Conservation (phyloP, 2,888 invertebrate species). For the Villa cingulata region DNA sequence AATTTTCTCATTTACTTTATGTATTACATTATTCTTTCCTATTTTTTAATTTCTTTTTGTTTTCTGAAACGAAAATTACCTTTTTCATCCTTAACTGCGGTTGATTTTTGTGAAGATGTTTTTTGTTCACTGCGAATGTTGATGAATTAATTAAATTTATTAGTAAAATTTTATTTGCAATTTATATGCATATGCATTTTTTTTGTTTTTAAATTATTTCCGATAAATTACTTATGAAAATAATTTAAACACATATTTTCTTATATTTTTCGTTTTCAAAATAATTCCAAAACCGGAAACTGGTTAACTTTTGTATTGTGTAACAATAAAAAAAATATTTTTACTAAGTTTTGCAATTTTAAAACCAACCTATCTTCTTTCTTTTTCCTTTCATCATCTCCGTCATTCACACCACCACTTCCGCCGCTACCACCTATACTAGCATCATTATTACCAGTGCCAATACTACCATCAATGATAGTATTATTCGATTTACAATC, state of each 20-base stretch:
- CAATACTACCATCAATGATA: conserved; percentile 22
- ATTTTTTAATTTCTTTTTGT: neutral
- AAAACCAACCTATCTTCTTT: conserved; percentile 43
- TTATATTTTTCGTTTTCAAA: too few species aligned
- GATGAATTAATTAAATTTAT: conserved; percentile 17
- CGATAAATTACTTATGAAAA: too few species aligned
- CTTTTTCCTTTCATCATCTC: conserved; percentile 42
- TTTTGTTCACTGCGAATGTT: conserved; percentile 22
- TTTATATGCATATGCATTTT: too few species aligned
- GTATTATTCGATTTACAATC: conserved; percentile 11
- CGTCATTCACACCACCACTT: conserved; percentile 24
- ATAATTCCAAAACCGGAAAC: too few species aligned
- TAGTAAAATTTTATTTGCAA: too few species aligned
- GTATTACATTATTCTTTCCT: neutral
- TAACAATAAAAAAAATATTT: conserved; percentile 7
- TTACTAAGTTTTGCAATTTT: neutral
- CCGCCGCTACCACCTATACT: conserved; percentile 11
- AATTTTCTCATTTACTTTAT: conserved; percentile 3
- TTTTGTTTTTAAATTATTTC: too few species aligned
- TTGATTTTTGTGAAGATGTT: conserved; percentile 13
- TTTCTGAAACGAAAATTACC: conserved; percentile 25
- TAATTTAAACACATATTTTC: too few species aligned
- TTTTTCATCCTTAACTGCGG: conserved; percentile 31
- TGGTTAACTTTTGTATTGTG: too few species aligned
- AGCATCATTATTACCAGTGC: conserved; percentile 21